Base-by-base conservation (phyloP, 2,113 vertebrate species). In the Choloepus hoffmanni region DNA sequence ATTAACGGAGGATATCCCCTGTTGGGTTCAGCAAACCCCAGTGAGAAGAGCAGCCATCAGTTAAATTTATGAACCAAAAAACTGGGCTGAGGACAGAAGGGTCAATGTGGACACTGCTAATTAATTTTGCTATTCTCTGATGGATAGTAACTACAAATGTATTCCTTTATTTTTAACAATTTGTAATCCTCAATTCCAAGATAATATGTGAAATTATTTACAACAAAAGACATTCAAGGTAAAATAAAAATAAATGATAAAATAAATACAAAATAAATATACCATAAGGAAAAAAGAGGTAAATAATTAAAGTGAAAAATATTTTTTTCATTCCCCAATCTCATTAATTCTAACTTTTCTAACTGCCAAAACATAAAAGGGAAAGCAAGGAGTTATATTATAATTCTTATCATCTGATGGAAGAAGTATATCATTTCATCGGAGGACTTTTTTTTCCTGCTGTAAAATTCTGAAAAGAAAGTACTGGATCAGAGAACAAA, bases 201-300 rank as follows among this genome's bases (percentile, higher is more conserved):
- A 18, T 18, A 68, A 15, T 40, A 78, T 91, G 73, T 82, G 33
- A 83, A 83, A 67, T 58, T 53, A 73, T 84, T 86, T 93, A 70
- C 36, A 60, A 55, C 67, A 63, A 90, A 79, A 76, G 63, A 83
- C 26, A 76, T 36, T 72, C 58, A 63, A 65, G 36, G n/a, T 36
- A 50, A 55, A 92, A 26, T 36, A 67, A 72, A 55, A 55, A 45
- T 45, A 45, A 45, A 45, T 45, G 43, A 45, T 50, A 84, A 83
- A 85, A 86, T n/a, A 79, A 89, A 96, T 53, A 91, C 43, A 45
- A 45, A 45, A 45, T 45, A 45, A 45, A 78, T 62, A 82, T 90
- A n/a, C 15, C n/a, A 3, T 2, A 55, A 43, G 70, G 36, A 50
- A 78, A 79, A 81, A 48, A 67, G 33, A 91, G 11, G 26, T 53